These are phyloP conservation scores for Dascyllus trimaculatus DNA, from an alignment of 2,113 vertebrate species.

Conservation along the genomic window DNA sequence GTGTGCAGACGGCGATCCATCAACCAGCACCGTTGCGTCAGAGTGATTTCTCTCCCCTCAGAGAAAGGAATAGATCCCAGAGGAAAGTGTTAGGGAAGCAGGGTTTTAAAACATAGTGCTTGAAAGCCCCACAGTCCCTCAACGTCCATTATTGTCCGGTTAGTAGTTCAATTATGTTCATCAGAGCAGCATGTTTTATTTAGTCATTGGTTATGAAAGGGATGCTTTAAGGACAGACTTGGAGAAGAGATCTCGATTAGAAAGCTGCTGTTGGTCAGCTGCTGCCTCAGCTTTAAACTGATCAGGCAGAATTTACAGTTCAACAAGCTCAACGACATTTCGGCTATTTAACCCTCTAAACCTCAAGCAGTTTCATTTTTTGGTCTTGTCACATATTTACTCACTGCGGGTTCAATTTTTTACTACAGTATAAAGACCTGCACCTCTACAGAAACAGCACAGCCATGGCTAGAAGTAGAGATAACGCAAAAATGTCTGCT, in stretches of 20 bases:
- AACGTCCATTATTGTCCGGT: conserved; percentile 53
- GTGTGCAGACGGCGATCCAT: conserved; percentile 30
- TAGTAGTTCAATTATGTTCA: conserved; percentile 50
- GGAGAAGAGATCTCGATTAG: conserved; percentile 28
- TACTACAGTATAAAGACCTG: too few species aligned
- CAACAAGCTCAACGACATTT: background rate
- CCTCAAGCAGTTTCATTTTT: too few species aligned
- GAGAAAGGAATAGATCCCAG: conserved; percentile 31
- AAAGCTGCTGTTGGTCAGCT: conserved; percentile 34
- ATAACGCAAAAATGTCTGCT: too few species aligned
- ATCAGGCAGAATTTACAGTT: conserved; percentile 6
- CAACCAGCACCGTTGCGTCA: conserved; percentile 23
- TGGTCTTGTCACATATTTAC: too few species aligned
- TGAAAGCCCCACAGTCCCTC: conserved; percentile 57
- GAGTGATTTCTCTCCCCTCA: conserved; percentile 20
- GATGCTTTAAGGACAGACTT: conserved; percentile 28
- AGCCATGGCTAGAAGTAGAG: too few species aligned
- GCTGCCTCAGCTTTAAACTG: background rate
- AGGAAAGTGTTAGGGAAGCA: conserved; percentile 43
- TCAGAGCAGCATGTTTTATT: conserved; percentile 56
- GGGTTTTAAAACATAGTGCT: conserved; percentile 50
- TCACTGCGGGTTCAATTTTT: too few species aligned
- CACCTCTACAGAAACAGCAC: too few species aligned
- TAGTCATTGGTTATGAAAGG: conserved; percentile 44
- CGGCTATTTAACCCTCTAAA: background rate